Evolutionary conservation across 2,113 vertebrate genomes (phyloP).

Genomic region (Melanotaenia duboulayi): DNA sequence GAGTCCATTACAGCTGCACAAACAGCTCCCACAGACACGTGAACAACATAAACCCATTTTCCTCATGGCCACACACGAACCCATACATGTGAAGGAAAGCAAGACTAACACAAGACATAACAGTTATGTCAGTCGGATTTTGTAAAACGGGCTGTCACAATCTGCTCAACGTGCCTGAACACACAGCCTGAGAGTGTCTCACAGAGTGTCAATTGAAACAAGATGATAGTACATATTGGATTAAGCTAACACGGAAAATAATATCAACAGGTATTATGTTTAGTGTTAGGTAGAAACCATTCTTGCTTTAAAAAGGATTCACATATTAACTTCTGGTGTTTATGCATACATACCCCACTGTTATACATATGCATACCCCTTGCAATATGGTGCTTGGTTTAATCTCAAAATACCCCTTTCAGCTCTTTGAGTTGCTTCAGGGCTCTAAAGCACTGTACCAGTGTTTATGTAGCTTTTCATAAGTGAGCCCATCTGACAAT

Average conservation of each 20-base stretch:
- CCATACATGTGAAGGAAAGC: background rate
- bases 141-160: conserved; percentile 12
- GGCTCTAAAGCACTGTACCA: background rate
- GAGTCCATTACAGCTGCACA: conserved; percentile 28
- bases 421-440: background rate
- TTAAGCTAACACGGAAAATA: no score
- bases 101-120: background rate
- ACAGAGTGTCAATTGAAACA: background rate
- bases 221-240: background rate
- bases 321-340: background rate
- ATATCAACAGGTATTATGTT: background rate
- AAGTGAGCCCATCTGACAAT: conserved; percentile 23
- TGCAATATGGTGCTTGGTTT: background rate
- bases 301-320: background rate
- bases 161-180: background rate
- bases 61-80: background rate
- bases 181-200: background rate
- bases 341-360: background rate
- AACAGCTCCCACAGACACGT: conserved; percentile 22
- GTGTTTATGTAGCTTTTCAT: conserved; percentile 33
- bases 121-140: conserved; percentile 8
- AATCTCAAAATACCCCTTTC: conserved; percentile 1
- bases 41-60: background rate
- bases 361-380: conserved; percentile 4
- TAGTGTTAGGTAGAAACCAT: background rate